Evolutionary conservation across 2,113 vertebrate genomes (phyloP), one percentile per base, ranked within the genome.

Genomic region (Rhea americana): DNA sequence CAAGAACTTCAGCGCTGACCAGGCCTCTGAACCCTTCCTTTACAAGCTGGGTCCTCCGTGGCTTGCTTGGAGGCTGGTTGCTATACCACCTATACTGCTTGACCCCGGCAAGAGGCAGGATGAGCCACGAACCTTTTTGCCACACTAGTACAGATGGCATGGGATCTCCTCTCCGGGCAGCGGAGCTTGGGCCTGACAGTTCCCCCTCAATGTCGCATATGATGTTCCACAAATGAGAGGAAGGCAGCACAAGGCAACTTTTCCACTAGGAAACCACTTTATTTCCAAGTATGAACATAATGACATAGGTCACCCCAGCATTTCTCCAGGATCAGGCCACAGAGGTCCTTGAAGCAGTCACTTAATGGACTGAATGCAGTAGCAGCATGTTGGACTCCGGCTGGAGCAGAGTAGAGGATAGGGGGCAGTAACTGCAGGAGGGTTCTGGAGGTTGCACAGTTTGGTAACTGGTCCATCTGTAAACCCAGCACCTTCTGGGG

Each of bases 231-330:
- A 26, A 4, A 30, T 47, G 22, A 45, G 28, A 43, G 39, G 39
- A 66, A 72, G 35, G 32, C 47, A 67, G 50, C 30, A 5, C 5
- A 1, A 83, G 58, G 51, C 61, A 41, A 55, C 39, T 58, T 45
- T 73, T 82, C 47, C 14, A 30, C 30, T 21, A n/a, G 48, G 48
- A 84, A 43, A 43, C 6, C 1, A 0, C 2, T 95, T 96, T 87
- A 95, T 94, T 95, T 39, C 58, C 21, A 4, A 35, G 22, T 13
- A 13, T n/a, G 55, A 70, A 7, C 35, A 8, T 13, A 37, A 22
- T 14, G 4, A 0, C 70, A 47, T 41, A 25, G 73, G 80, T 61
- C 56, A 86, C 56, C 47, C 24, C 30, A 0, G 19, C 1, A 0
- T 22, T 39, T 35, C 71, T 73, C 30, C 51, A 39, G 65, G 56